Conservation (phyloP, 2,888 invertebrate species). For the Orgyia antiqua region DNA sequence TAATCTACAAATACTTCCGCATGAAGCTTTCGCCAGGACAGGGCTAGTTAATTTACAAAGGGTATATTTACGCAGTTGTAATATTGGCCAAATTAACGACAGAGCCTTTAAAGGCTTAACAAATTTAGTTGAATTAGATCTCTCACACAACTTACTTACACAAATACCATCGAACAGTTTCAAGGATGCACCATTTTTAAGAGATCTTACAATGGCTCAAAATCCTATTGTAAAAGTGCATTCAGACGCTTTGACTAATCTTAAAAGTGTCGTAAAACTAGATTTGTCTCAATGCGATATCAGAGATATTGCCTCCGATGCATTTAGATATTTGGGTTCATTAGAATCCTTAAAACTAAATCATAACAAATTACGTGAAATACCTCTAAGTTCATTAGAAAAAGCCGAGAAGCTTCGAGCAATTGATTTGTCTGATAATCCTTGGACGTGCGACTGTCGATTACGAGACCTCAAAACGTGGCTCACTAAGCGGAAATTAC, state of each 20-base stretch:
- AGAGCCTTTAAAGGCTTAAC: constrained; percentile 91
- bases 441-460: constrained; percentile 93
- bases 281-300: constrained; percentile 91
- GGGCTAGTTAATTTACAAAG: constrained; percentile 92
- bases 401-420: constrained; percentile 85
- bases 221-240: constrained; percentile 91
- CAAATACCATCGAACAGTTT: constrained; percentile 89
- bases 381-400: constrained; percentile 85
- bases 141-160: constrained; percentile 90
- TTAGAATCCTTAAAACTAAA: constrained; percentile 89
- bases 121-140: constrained; percentile 92
- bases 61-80: constrained; percentile 89
- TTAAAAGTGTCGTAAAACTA: constrained; percentile 87
- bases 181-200: constrained; percentile 86
- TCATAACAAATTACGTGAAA: constrained; percentile 86
- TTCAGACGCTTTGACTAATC: constrained; percentile 84
- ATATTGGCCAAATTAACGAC: constrained; percentile 90
- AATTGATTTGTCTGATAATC: constrained; percentile 91
- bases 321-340: constrained; percentile 85
- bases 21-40: constrained; percentile 88
- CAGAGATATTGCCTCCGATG: constrained; percentile 83
- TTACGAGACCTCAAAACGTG: constrained; percentile 88
- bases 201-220: constrained; percentile 87
- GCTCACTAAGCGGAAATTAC: constrained; percentile 86
- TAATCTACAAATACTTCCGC: constrained; percentile 88